phyloP scores from a whole-genome alignment of 2,888 invertebrate species.

The Heliconius charithonia region DNA sequence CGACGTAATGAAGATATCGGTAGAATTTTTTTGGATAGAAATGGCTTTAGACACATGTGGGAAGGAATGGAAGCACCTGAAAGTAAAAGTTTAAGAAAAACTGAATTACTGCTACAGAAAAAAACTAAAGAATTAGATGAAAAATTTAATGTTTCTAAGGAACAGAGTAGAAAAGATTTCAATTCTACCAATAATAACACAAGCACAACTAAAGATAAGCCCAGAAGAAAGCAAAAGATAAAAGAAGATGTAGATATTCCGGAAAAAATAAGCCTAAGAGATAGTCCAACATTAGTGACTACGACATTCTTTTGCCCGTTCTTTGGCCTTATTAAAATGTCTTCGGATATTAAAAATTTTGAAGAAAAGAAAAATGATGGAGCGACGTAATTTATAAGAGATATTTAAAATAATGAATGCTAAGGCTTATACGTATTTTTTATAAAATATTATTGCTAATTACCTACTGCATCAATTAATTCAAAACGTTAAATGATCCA shows the following conservation, averaged over 20 bases:
- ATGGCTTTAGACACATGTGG: constrained; percentile 71
- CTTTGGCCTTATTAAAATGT: constrained; percentile 67
- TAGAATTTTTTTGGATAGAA: constrained; percentile 62
- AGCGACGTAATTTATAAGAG: background rate
- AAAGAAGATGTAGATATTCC: constrained; percentile 32
- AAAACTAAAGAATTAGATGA: background rate
- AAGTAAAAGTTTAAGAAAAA: constrained; percentile 53
- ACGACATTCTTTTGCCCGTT: constrained; percentile 71
- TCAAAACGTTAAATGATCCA: too few species aligned
- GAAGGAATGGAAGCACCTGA: constrained; percentile 51
- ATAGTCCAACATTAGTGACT: constrained; percentile 50
- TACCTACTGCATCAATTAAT: too few species aligned
- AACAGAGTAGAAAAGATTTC: background rate
- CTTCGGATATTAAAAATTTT: constrained; percentile 46
- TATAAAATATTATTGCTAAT: too few species aligned
- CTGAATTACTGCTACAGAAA: constrained; percentile 36
- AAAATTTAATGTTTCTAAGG: background rate
- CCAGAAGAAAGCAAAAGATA: constrained; percentile 43
- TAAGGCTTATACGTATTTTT: background rate
- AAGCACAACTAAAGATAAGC: constrained; percentile 34
- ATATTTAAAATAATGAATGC: background rate
- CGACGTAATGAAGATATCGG: constrained; percentile 47
- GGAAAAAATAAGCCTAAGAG: constrained; percentile 43
- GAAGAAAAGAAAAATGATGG: constrained; percentile 22
- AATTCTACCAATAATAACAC: constrained; percentile 11